phyloP scores from a whole-genome alignment of 2,113 vertebrate species.

The Dasyprocta punctata region DNA sequence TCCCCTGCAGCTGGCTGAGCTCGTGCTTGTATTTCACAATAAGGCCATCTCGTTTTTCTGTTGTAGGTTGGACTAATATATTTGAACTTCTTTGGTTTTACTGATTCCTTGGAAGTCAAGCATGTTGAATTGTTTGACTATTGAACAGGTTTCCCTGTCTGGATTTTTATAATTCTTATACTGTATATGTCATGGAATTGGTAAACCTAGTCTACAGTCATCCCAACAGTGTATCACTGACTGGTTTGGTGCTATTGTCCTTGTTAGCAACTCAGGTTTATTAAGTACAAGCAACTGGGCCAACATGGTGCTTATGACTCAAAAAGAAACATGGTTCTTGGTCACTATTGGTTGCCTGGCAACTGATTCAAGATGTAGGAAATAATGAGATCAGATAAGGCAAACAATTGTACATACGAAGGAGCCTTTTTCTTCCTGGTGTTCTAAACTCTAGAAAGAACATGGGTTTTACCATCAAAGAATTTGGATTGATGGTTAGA shows the following conservation, averaged over 20 bases:
- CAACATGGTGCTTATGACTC: not conserved
- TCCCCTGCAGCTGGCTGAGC: not conserved
- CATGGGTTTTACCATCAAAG: not conserved
- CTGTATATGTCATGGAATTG: not conserved
- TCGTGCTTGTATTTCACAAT: not conserved
- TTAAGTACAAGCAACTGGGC: not conserved
- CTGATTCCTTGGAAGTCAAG: not conserved
- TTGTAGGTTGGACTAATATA: not conserved
- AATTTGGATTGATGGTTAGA: not conserved
- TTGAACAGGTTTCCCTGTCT: not conserved
- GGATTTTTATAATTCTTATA: slow-evolving; percentile 3
- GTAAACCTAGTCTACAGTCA: not conserved
- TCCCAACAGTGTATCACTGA: not conserved
- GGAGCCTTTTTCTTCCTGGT: not conserved
- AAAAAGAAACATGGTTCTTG: not conserved
- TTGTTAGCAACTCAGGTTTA: not conserved
- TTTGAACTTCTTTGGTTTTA: not conserved
- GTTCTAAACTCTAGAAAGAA: not conserved
- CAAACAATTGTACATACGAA: not conserved
- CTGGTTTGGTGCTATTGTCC: not conserved
- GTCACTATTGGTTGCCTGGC: not conserved
- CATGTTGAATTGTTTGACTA: not conserved
- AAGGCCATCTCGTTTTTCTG: not conserved
- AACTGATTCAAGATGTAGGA: not conserved
- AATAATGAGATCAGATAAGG: not conserved